Base-by-base conservation (phyloP, 2,797 vertebrate genomes). In the Gymnocypris eckloni region DNA sequence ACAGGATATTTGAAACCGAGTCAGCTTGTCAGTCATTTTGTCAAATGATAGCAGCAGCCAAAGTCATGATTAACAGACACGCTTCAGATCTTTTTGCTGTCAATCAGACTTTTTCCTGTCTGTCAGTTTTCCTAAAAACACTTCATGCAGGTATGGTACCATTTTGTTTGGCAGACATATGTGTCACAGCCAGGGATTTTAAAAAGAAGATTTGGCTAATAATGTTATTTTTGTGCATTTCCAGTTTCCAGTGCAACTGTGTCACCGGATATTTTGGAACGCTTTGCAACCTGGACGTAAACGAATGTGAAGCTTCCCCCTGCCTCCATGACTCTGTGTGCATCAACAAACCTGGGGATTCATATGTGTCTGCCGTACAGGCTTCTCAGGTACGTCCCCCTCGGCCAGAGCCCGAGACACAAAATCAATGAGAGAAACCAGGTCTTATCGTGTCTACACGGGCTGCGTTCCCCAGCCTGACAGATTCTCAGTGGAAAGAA, bases 291-390 rank as follows among this genome's bases (percentile, higher is more conserved):
- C 90, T 97, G 92, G 95, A 96, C 76, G 90, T 96, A 91, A 96
- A 96, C 59, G 94, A 97, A 89, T 97, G 96, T 88, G 95, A 97
- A 93, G 92, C 90, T 80, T 94, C 93, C 89, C 94, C 95, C 93
- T 97, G 97, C 92, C 93, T 95, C 82, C 93, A 97, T 22, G 93
- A 94, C 90, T 95, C 95, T 89, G 94, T 93, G 91, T 97, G 95
- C 92, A 91, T 96, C 93, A 97, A 95, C 90, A 94, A 90, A 11
- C 95, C 94, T 22, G 94, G 93, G 94, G 94, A 85, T 96, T 96
- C 85, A 54, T 5, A 71, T 97, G 96, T 89, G 87, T 92, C 89
- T 97, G 96, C 93, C 87, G 48, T 25, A 93, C 92, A 83, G 96
- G 96, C 92, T 96, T 95, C 92, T 93, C 94, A 96, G 96, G 96